Conservation (phyloP, 1,140 invertebrate species). For the Battus philenor region DNA sequence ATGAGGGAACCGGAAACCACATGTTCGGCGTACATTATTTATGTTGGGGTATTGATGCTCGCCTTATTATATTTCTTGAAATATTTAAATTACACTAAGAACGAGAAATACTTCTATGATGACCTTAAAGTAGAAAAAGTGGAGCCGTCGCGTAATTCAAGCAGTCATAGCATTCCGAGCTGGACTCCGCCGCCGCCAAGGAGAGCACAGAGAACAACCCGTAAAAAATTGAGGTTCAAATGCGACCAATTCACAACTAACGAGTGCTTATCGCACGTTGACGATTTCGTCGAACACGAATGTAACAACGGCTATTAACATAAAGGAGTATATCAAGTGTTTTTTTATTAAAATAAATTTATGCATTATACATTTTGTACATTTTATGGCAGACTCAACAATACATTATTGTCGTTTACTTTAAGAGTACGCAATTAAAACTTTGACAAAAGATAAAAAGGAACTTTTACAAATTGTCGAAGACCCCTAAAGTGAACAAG, state of each 20-base stretch:
- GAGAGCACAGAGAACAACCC: neutral
- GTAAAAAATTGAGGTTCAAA: conserved; percentile 7
- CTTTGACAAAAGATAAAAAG: conserved; percentile 8
- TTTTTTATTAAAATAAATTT: too few relatives aligned
- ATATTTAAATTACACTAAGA: conserved; percentile 5
- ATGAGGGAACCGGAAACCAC: conserved; percentile 9
- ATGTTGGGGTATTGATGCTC: conserved; percentile 5
- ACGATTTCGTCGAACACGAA: too few relatives aligned
- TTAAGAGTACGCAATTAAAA: conserved; percentile 18
- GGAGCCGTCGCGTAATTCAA: too few relatives aligned
- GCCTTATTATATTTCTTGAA: conserved; percentile 5
- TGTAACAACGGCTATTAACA: too few relatives aligned
- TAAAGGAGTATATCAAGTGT: too few relatives aligned
- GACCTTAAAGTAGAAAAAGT: too few relatives aligned
- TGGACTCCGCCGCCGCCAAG: neutral
- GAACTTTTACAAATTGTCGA: conserved; percentile 9
- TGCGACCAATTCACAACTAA: neutral
- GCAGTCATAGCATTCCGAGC: neutral
- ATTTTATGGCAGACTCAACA: neutral
- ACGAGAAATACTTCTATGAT: too few relatives aligned
- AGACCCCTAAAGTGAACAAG: conserved; percentile 4
- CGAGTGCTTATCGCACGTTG: conserved; percentile 1
- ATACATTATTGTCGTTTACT: conserved; percentile 1
- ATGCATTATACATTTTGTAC: too few relatives aligned
- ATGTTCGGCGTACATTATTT: conserved; percentile 3